phyloP scores from a whole-genome alignment of 2,797 vertebrate species.

The Aphelocoma californica region DNA sequence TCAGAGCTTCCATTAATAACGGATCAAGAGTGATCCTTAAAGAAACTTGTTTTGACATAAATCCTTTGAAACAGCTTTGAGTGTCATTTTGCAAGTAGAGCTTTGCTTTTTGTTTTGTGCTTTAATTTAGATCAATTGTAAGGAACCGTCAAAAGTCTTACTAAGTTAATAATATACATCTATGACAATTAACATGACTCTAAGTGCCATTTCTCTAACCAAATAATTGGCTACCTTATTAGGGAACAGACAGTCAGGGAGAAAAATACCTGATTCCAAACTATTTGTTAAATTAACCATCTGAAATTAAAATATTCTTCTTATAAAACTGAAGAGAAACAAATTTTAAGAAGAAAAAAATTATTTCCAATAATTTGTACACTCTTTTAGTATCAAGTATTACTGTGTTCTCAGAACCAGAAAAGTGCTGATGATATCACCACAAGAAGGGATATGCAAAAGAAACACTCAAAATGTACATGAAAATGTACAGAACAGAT shows the following conservation, averaged over 20 bases:
- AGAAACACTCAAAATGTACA: background rate
- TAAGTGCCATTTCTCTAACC: background rate
- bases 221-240: background rate
- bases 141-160: background rate
- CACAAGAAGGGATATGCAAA: background rate
- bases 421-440: background rate
- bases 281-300: background rate
- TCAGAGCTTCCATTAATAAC: background rate
- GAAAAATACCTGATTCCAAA: background rate
- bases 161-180: background rate
- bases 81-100: background rate
- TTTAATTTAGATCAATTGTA: background rate
- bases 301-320: background rate
- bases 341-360: background rate
- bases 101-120: background rate
- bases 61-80: background rate
- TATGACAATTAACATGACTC: background rate
- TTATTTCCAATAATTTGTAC: rapidly evolving
- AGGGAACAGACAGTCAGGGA: background rate
- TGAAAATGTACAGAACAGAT: background rate
- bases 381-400: background rate
- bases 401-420: background rate
- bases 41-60: background rate
- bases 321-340: background rate
- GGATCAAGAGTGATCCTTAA: background rate